Percentiles rank a stretch among this genome's conserved stretches.
Conservation (phyloP, 2,113 vertebrate species). For the Morone saxatilis region DNA sequence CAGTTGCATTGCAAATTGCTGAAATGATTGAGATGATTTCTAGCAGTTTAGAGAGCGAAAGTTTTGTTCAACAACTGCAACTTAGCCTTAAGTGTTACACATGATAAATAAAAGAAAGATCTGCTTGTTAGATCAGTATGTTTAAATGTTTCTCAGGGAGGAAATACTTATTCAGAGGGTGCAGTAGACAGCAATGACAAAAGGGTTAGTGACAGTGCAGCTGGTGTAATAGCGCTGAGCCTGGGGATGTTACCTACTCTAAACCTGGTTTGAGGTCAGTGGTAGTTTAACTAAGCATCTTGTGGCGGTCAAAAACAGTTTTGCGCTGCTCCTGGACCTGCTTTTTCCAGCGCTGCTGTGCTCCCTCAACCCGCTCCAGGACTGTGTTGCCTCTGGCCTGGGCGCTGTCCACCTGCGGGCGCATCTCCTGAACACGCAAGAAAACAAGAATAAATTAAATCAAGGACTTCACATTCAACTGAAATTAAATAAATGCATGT, state of each 20-base stretch:
- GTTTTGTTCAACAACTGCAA: not conserved
- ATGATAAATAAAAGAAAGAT: not conserved
- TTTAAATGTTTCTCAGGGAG: constrained; percentile 19
- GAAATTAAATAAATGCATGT: not conserved
- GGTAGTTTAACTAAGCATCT: constrained; percentile 91
- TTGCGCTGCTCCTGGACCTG: constrained; percentile 97
- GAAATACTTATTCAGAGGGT: not conserved
- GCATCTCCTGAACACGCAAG: constrained; percentile 86
- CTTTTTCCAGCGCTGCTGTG: constrained; percentile 97
- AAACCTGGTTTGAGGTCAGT: constrained; percentile 24
- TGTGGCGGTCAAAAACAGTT: constrained; percentile 96
- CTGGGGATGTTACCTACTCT: constrained; percentile 9
- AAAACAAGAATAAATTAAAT: not conserved
- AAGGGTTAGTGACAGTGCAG: constrained; percentile 15
- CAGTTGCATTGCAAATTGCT: constrained; percentile 34
- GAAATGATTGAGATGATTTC: constrained; percentile 25
- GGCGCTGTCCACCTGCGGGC: constrained; percentile 59
- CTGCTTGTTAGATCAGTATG: constrained; percentile 1
- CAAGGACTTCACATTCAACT: not conserved
- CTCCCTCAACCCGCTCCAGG: constrained; percentile 94
- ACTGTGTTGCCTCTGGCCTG: constrained; percentile 89
- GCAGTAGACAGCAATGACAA: constrained; percentile 9
- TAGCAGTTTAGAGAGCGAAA: not conserved
- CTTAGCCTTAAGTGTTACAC: not conserved
- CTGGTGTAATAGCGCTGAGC: constrained; percentile 42